Evolutionary conservation across 2,888 invertebrate genomes (phyloP).

Genomic region (Drosophila dives): DNA sequence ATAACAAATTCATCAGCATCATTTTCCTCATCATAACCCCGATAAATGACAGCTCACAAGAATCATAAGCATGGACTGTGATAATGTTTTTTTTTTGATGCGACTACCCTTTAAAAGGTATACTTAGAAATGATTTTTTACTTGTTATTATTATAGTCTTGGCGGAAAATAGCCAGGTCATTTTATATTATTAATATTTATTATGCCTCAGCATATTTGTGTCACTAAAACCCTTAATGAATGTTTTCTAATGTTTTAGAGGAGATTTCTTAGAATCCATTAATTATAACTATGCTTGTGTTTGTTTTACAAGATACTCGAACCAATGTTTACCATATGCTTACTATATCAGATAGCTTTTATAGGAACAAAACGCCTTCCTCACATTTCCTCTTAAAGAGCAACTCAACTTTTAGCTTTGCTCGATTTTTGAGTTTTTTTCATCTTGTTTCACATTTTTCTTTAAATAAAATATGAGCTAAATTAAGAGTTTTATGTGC

Average conservation of each 20-base stretch:
- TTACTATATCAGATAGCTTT: neutral
- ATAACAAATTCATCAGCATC: slow-evolving; percentile 67
- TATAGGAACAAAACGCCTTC: neutral
- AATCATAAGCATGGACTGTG: neutral
- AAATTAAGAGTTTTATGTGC: too few relatives aligned
- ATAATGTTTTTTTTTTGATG: neutral
- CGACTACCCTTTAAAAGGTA: neutral
- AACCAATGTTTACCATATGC: neutral
- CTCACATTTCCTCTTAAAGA: too few relatives aligned
- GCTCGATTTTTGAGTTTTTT: too few relatives aligned
- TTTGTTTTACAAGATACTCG: neutral
- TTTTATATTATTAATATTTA: neutral
- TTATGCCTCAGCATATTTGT: neutral
- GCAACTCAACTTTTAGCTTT: too few relatives aligned
- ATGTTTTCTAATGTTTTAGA: neutral
- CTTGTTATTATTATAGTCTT: neutral
- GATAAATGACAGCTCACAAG: slow-evolving; percentile 28
- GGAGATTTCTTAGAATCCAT: neutral
- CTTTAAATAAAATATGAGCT: too few relatives aligned
- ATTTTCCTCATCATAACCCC: slow-evolving; percentile 17
- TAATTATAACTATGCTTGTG: neutral
- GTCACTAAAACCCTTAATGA: neutral
- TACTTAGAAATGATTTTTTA: neutral
- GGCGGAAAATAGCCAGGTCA: neutral
- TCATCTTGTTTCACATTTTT: too few relatives aligned